Percentiles rank a stretch among this genome's conserved stretches.
Evolutionary conservation across 2,113 vertebrate species (phyloP).

Genomic region (Cheilinus undulatus): DNA sequence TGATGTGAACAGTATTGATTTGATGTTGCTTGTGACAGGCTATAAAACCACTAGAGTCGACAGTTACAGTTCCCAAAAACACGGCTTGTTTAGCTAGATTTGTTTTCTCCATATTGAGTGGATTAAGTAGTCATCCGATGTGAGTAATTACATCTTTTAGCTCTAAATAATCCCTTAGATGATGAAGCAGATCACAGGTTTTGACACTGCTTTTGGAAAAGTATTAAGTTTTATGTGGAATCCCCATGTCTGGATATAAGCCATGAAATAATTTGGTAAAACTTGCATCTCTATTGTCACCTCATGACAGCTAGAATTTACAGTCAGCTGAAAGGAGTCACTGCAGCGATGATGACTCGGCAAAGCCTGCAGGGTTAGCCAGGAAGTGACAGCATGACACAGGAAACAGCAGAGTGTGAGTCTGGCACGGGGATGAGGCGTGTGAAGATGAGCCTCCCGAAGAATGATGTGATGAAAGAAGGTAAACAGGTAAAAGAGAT

Average conservation of each 20-base stretch:
- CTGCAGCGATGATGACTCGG: slow-evolving; percentile 44
- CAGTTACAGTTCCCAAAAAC: background rate
- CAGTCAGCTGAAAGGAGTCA: slow-evolving; percentile 28
- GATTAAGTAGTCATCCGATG: background rate
- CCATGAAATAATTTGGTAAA: slow-evolving; percentile 12
- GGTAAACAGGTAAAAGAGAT: background rate
- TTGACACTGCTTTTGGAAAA: background rate
- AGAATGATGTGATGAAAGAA: background rate
- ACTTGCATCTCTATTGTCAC: slow-evolving; percentile 2
- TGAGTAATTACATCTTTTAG: background rate
- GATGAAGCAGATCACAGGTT: background rate
- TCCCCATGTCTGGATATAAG: background rate
- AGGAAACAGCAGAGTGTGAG: slow-evolving; percentile 19
- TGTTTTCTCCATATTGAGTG: background rate
- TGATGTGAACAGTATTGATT: slow-evolving; percentile 9
- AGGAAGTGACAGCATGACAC: slow-evolving; percentile 38
- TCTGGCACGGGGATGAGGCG: background rate
- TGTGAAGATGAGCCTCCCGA: background rate
- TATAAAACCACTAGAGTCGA: background rate
- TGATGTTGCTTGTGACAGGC: background rate
- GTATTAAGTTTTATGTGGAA: slow-evolving; percentile 5
- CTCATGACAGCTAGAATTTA: slow-evolving; percentile 6
- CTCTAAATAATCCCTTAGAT: background rate
- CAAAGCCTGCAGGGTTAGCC: slow-evolving; percentile 33
- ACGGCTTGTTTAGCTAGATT: background rate